phyloP scores from a whole-genome alignment of 2,113 vertebrate genomes.

The Xyliphius kryptos region DNA sequence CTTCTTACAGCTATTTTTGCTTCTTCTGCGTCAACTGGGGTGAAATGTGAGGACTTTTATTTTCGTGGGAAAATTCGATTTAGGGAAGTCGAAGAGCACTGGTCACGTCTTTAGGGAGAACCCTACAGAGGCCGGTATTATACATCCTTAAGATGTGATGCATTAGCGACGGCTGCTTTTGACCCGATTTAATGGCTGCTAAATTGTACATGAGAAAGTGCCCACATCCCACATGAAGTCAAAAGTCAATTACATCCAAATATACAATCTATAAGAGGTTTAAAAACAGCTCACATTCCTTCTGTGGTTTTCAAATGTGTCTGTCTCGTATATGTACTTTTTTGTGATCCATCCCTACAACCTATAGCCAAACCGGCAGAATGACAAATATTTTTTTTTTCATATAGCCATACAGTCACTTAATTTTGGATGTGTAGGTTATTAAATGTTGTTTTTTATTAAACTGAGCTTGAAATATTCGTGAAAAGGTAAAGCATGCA shows the following conservation, averaged over 20 bases:
- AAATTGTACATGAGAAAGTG: constrained; percentile 32
- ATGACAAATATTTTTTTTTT: neutral
- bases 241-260: constrained; percentile 21
- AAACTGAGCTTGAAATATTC: too few relatives aligned
- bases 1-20: constrained; percentile 29
- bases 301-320: neutral
- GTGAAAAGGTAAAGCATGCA: too few relatives aligned
- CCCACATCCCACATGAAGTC: constrained; percentile 15
- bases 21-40: constrained; percentile 16
- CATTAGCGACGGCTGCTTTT: constrained; percentile 15
- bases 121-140: constrained; percentile 29
- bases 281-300: neutral
- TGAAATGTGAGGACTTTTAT: neutral
- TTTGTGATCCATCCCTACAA: neutral
- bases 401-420: neutral
- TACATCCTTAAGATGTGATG: constrained; percentile 18
- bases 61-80: constrained; percentile 39
- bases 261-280: neutral
- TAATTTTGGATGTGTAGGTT: too few relatives aligned
- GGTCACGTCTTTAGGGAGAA: constrained; percentile 22
- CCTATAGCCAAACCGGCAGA: neutral
- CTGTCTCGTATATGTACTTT: neutral
- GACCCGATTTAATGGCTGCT: neutral
- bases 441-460: too few relatives aligned
- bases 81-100: constrained; percentile 34